Conservation (phyloP, 2,888 invertebrate species). For the Brachynemurus nebulosus region DNA sequence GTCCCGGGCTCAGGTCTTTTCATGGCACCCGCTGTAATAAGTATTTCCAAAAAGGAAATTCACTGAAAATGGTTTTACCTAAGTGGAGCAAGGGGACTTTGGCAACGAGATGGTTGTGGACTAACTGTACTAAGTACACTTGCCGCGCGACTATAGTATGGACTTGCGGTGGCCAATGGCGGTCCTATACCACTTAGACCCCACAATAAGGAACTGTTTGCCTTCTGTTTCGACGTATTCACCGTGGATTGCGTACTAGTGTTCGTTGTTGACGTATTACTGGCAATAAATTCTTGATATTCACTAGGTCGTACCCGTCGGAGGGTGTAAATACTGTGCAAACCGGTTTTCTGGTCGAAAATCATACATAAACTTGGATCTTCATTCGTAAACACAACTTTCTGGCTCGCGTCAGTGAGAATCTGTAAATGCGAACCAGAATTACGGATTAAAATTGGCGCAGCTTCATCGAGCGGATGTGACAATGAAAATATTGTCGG, state of each 20-base stretch:
- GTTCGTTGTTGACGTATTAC: not conserved
- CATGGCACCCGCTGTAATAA: too few species aligned
- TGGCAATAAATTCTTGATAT: conserved; percentile 29
- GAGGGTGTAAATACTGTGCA: conserved; percentile 72
- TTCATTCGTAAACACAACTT: conserved; percentile 60
- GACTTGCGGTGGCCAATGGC: conserved; percentile 22
- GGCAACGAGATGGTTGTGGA: conserved; percentile 32
- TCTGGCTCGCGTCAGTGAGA: conserved; percentile 44
- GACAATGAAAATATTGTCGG: conserved; percentile 75
- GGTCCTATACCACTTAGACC: conserved; percentile 13
- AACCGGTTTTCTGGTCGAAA: conserved; percentile 60
- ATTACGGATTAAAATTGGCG: conserved; percentile 64
- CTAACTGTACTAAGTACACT: conserved; percentile 16
- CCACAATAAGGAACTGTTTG: conserved; percentile 24
- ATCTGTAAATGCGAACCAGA: conserved; percentile 41
- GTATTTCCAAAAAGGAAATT: too few species aligned
- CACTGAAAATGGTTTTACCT: too few species aligned
- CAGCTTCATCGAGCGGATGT: conserved; percentile 84
- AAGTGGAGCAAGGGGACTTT: conserved; percentile 37
- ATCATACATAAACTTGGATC: conserved; percentile 70
- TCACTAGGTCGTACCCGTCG: conserved; percentile 64
- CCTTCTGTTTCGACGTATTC: conserved; percentile 1
- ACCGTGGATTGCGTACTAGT: not conserved
- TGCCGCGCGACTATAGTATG: conserved; percentile 23
- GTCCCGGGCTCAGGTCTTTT: too few species aligned